Evolutionary conservation across 2,888 invertebrate species (phyloP).

Genomic region (Steinernema scapterisci): DNA sequence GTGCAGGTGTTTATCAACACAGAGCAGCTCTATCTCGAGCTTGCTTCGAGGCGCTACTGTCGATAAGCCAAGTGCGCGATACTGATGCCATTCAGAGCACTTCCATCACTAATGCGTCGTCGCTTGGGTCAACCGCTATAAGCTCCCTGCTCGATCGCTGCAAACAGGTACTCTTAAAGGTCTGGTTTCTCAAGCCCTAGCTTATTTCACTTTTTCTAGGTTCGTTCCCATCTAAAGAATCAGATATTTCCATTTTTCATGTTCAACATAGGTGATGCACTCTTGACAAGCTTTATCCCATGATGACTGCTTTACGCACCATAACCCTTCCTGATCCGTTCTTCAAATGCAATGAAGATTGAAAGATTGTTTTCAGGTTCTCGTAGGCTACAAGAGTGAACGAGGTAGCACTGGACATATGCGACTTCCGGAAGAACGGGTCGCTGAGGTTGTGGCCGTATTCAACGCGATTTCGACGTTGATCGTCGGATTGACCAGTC

Average conservation of each 20-base stretch:
- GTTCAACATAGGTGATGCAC: slow-evolving; percentile 9
- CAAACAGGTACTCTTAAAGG: slow-evolving; percentile 42
- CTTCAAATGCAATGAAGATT: background rate
- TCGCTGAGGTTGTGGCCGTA: slow-evolving; percentile 59
- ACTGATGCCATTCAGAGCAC: slow-evolving; percentile 33
- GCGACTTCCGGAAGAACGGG: slow-evolving; percentile 54
- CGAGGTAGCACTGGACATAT: slow-evolving; percentile 57
- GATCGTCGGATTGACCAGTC: slow-evolving; percentile 55
- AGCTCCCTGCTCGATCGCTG: slow-evolving; percentile 48
- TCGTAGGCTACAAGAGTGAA: slow-evolving; percentile 49
- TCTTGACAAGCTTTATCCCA: background rate
- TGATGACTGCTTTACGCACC: background rate
- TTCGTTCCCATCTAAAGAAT: background rate
- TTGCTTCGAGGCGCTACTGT: slow-evolving; percentile 67
- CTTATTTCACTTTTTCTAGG: slow-evolving; percentile 20
- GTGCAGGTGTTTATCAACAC: slow-evolving; percentile 60
- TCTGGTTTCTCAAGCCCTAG: slow-evolving; percentile 17
- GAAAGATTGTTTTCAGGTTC: slow-evolving; percentile 41
- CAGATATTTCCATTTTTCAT: slow-evolving; percentile 7
- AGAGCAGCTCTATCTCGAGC: slow-evolving; percentile 68
- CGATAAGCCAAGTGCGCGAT: slow-evolving; percentile 49
- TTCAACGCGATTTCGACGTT: slow-evolving; percentile 61
- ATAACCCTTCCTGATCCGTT: background rate
- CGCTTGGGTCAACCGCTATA: slow-evolving; percentile 51
- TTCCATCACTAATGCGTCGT: slow-evolving; percentile 27